A percentile compares a stretch with the other conserved stretches of the same genome.
Conservation (phyloP, 2,113 vertebrate species). For the Macquaria ambigua region DNA sequence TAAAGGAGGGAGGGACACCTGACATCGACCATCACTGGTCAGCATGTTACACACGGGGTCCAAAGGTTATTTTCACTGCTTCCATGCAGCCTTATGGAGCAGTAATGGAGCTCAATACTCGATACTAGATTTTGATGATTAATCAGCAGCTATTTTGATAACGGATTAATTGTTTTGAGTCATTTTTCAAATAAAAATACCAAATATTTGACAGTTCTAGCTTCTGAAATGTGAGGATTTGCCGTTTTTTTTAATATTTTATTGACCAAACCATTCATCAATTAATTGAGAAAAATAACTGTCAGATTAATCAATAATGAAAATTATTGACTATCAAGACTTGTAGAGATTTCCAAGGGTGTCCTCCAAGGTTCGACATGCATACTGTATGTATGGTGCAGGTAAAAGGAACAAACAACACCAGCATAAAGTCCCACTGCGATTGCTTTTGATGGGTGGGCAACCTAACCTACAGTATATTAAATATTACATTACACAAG, state of each 20-base stretch:
- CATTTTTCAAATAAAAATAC: not conserved
- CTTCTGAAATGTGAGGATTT: not conserved
- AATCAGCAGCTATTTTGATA: not conserved
- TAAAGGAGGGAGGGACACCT: not conserved
- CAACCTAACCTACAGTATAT: not conserved
- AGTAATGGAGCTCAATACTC: not conserved
- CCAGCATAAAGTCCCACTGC: constrained; percentile 38
- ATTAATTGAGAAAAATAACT: not conserved
- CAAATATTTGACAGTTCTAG: not conserved
- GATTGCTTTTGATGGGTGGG: not conserved
- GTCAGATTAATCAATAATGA: not conserved
- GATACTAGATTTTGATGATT: not conserved
- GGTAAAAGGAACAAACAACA: not conserved
- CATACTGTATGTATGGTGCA: not conserved
- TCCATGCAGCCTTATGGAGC: constrained; percentile 16
- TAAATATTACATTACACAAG: not conserved
- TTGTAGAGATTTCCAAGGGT: too few species aligned
- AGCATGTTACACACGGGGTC: not conserved
- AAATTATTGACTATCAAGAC: too few species aligned
- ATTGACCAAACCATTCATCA: not conserved
- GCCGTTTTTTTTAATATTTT: not conserved
- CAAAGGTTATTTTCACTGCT: not conserved
- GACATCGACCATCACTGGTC: not conserved
- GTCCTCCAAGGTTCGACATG: too few species aligned
- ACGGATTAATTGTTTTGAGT: not conserved